Base-by-base conservation (phyloP, 2,888 invertebrate genomes). In the Agonopterix heracliana region DNA sequence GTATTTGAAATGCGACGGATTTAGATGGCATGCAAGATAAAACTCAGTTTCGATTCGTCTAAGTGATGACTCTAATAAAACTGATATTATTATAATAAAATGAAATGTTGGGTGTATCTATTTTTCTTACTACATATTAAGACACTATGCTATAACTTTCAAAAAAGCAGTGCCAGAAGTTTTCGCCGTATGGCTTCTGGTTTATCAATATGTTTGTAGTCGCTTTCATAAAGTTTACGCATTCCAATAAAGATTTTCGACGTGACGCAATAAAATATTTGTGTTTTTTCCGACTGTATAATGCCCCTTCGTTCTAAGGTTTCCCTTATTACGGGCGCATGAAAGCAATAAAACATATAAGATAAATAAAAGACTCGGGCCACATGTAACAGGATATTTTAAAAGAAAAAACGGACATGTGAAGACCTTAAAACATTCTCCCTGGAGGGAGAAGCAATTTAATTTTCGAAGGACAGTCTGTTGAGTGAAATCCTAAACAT, bases 401-500 rank as follows among this genome's bases (percentile, higher is more conserved):
- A 70, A 77, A 78, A 45, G 50, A 50, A 48, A 50, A 50, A 76
- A 70, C 60, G 81, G 78, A 82, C 82, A 74, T 61, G 70, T 59
- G 82, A 80, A 84, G 78, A 79, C 86, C 84, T 85, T 84, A 82
- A 85, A 86, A 71, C 61, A 66, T 59, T 59, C 59, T 59, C 68
- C 68, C 67, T 56, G 13, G 36, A 69, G 81, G 76, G 68, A 72
- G 66, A 64, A 35, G 60, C 78, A 85, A 87, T 87, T 87, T 84
- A 84, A 86, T 87, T 86, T 83, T 66, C 69, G 63, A 60, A 68
- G 75, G 81, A 77, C 82, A 72, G 70, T 68, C 72, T 68, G 78
- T 81, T 78, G 81, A 79, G 77, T 74, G 82, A 81, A 87, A 86
- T 85, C 81, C 75, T 70, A 80, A 85, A 81, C 84, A 85, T 83